A percentile compares a stretch with the other conserved stretches of the same genome.
phyloP scores from a whole-genome alignment of 2,888 invertebrate species.

The Rambutsinella grinnellia region DNA sequence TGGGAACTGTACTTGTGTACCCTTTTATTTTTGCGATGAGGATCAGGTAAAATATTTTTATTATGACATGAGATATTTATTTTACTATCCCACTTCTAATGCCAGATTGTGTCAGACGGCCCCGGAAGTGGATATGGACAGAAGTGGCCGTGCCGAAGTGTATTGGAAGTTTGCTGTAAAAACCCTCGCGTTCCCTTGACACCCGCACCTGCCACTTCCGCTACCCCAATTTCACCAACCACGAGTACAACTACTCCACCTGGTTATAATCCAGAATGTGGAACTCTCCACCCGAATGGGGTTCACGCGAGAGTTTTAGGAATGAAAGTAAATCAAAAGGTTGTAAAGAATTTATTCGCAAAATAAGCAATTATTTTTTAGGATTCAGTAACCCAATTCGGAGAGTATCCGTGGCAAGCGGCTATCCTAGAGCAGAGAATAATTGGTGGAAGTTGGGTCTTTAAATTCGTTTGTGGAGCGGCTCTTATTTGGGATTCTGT shows the following conservation, averaged over 20 bases:
- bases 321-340: slow-evolving; percentile 52
- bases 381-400: slow-evolving; percentile 65
- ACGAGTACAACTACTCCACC: slow-evolving; percentile 45
- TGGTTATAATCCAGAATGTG: slow-evolving; percentile 61
- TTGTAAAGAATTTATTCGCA: not conserved
- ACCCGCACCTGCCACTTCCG: slow-evolving; percentile 30
- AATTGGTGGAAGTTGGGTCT: slow-evolving; percentile 57
- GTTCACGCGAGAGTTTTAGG: slow-evolving; percentile 64
- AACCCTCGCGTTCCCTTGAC: slow-evolving; percentile 43
- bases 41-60: slow-evolving; percentile 64
- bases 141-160: slow-evolving; percentile 60
- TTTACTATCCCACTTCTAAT: not conserved
- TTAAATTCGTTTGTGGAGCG: slow-evolving; percentile 68
- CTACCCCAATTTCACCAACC: slow-evolving; percentile 5
- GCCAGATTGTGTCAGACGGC: slow-evolving; percentile 57
- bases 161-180: slow-evolving; percentile 64
- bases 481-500: slow-evolving; percentile 67
- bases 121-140: slow-evolving; percentile 57
- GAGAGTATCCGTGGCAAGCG: slow-evolving; percentile 67
- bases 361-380: slow-evolving; percentile 20
- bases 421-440: slow-evolving; percentile 62
- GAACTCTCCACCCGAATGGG: slow-evolving; percentile 64
- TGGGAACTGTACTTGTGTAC: slow-evolving; percentile 63
- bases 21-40: slow-evolving; percentile 64
- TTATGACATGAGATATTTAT: too few relatives aligned